Evolutionary conservation across 2,113 vertebrate species (phyloP), one percentile per base, ranked within the genome.

Genomic region (Cairina moschata): DNA sequence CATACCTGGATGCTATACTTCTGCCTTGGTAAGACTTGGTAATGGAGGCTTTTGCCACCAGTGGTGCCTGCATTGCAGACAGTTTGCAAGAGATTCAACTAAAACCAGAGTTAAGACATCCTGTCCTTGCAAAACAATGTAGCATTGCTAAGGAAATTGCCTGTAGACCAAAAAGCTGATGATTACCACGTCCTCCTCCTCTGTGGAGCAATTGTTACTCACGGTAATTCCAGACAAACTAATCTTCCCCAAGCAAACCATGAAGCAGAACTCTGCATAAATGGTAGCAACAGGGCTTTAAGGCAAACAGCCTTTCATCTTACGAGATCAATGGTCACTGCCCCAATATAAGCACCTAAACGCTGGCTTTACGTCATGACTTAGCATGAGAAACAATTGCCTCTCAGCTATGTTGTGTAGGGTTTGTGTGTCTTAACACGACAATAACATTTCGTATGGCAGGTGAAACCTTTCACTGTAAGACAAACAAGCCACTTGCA

Each of bases 71-170:
- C 5, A 1, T 26, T 83, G 32, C 32, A 76, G 38, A 46, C 15
- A 82, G 1, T n/a, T 42, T 20, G 6, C 17, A 48, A 58, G 46
- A 60, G 32, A 4, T 60, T 83, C n/a, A 73, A 14, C 52, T 42
- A 26, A 84, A 77, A 50, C 6, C 40, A 42, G 18, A 81, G 8
- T 17, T 65, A 60, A 86, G 8, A 28, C 76, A 44, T 48, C 28
- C 68, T 58, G 5, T 26, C 25, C 16, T 62, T 54, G 40, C 15
- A 21, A 48, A 69, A 86, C 38, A 84, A 66, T 3, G 16, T 66
- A 82, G 44, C 17, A 42, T 31, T 83, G 31, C 67, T 55, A 76
- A 93, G 68, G 38, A 87, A 91, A 62, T 60, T n/a, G n/a, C 34
- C 38, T 44, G 44, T 48, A 85, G 34, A 59, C 54, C 77, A 66